These are phyloP conservation scores for Eulemur coronatus DNA, from an alignment of 2,797 vertebrate genomes.

Conservation along the genomic window DNA sequence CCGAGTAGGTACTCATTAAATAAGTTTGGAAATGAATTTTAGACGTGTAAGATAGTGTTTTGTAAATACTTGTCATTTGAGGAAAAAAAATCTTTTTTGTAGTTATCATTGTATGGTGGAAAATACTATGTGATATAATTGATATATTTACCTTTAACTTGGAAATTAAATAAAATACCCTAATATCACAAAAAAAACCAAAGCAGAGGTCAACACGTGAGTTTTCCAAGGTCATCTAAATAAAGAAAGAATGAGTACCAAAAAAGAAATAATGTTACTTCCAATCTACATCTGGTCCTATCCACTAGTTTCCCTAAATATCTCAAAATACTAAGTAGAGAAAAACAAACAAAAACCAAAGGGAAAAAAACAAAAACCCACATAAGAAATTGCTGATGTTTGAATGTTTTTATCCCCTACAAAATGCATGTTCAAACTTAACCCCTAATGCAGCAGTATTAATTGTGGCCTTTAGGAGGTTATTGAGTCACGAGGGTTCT, in stretches of 20 bases:
- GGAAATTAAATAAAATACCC: neutral
- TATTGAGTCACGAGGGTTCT: neutral
- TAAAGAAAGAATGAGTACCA: neutral
- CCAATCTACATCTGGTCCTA: neutral
- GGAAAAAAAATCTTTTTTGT: neutral
- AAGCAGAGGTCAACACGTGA: neutral
- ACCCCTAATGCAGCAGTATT: too few relatives aligned
- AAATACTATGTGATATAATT: neutral
- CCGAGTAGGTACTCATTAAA: neutral
- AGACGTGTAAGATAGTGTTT: neutral
- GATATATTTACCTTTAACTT: neutral
- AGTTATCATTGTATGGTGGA: neutral
- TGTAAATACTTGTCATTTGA: neutral
- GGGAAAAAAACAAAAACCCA: neutral
- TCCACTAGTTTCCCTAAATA: neutral
- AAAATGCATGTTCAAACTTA: neutral
- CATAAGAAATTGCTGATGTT: neutral
- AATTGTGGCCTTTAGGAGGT: neutral
- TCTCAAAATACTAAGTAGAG: neutral
- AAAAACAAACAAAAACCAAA: neutral
- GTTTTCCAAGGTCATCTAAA: neutral
- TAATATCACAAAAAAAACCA: neutral
- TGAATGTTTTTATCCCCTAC: neutral
- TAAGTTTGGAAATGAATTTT: neutral
- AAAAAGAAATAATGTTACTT: neutral